Conservation (phyloP, 2,888 invertebrate genomes). For the Drosophila atripex region DNA sequence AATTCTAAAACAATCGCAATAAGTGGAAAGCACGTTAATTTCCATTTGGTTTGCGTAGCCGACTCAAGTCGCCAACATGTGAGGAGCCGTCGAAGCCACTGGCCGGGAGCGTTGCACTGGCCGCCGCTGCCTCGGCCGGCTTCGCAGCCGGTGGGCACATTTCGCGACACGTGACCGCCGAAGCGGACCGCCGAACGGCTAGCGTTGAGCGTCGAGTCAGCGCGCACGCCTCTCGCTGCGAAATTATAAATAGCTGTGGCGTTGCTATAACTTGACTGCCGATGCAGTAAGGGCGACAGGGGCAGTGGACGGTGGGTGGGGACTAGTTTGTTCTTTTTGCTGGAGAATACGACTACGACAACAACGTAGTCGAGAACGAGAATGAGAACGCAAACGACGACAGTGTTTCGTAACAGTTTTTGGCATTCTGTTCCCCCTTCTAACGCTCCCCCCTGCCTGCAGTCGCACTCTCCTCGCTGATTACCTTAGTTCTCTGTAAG, state of each 20-base stretch:
- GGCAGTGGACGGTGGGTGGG: neutral
- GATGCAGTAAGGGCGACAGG: slow-evolving; percentile 9
- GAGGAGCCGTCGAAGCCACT: slow-evolving; percentile 69
- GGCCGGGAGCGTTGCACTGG: slow-evolving; percentile 80
- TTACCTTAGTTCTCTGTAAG: slow-evolving; percentile 8
- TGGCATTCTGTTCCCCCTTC: neutral
- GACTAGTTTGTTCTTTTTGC: slow-evolving; percentile 18
- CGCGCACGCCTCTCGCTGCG: slow-evolving; percentile 42
- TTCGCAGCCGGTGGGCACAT: slow-evolving; percentile 59
- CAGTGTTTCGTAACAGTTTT: slow-evolving; percentile 41
- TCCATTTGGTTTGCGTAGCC: slow-evolving; percentile 60
- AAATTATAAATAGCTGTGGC: slow-evolving; percentile 61
- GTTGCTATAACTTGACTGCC: slow-evolving; percentile 30
- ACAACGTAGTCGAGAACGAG: slow-evolving; percentile 9
- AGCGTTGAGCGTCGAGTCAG: slow-evolving; percentile 29
- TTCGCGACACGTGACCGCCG: slow-evolving; percentile 68
- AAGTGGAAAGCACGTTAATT: slow-evolving; percentile 56
- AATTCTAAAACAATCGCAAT: slow-evolving; percentile 38
- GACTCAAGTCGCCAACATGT: slow-evolving; percentile 79
- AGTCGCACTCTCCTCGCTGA: slow-evolving; percentile 4
- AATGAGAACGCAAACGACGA: slow-evolving; percentile 10
- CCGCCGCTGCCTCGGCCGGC: slow-evolving; percentile 47
- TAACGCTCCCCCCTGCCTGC: neutral
- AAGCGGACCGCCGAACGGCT: slow-evolving; percentile 11
- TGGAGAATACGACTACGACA: slow-evolving; percentile 18